These are phyloP conservation scores for Ciconia maguari DNA, from an alignment of 2,113 vertebrate genomes.

Conservation along the genomic window DNA sequence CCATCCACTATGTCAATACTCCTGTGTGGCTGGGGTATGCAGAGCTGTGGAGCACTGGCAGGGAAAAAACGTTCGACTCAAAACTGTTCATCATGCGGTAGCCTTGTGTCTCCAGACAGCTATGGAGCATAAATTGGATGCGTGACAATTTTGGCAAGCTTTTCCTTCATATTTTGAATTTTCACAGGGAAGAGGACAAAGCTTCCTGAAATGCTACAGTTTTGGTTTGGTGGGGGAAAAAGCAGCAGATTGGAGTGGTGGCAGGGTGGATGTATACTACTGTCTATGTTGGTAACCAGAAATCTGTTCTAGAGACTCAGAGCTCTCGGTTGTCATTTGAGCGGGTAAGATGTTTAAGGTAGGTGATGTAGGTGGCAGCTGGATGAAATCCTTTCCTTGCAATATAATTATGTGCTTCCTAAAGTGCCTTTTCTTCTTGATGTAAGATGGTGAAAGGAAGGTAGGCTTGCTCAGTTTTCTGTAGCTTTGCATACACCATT, in stretches of 20 bases:
- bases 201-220: not conserved
- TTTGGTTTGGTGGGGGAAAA: not conserved
- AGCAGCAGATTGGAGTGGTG: not conserved
- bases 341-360: not conserved
- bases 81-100: not conserved
- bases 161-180: not conserved
- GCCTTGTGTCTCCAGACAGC: not conserved
- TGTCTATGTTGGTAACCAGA: not conserved
- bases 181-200: not conserved
- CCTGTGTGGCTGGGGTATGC: accelerated
- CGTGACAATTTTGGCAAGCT: not conserved
- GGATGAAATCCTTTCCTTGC: not conserved
- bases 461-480: not conserved
- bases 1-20: not conserved
- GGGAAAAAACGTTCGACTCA: not conserved
- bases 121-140: accelerated
- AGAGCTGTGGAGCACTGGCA: not conserved
- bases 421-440: not conserved
- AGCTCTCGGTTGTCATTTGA: not conserved
- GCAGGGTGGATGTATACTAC: no score
- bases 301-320: not conserved
- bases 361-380: not conserved
- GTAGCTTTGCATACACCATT: accelerated
- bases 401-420: not conserved
- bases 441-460: not conserved